Conservation (phyloP, 1,140 invertebrate genomes). For the Neocloeon triangulifer region DNA sequence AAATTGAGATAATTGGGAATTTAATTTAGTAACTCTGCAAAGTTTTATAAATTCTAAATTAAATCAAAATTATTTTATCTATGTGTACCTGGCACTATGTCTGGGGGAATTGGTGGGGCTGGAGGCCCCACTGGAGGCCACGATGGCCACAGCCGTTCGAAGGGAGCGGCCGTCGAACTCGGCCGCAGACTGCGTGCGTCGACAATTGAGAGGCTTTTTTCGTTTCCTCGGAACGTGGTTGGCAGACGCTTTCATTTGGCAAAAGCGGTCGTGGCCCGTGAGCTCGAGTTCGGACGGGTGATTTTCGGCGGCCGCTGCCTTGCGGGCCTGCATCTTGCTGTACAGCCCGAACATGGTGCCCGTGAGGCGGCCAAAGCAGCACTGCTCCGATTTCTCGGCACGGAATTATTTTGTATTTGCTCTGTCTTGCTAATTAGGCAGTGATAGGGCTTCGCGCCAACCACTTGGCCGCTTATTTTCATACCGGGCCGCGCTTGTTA, state of each 20-base stretch:
- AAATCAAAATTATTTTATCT: too few relatives aligned
- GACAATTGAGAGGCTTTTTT: slow-evolving; percentile 22
- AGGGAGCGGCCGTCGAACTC: slow-evolving; percentile 41
- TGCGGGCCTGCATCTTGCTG: slow-evolving; percentile 40
- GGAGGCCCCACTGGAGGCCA: slow-evolving; percentile 17
- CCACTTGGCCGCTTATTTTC: too few relatives aligned
- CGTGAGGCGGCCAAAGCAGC: too few relatives aligned
- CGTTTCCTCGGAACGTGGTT: slow-evolving; percentile 11
- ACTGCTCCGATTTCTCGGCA: too few relatives aligned
- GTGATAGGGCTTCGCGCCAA: too few relatives aligned
- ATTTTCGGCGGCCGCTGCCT: slow-evolving; percentile 31
- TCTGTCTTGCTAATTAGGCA: too few relatives aligned
- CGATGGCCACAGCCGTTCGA: slow-evolving; percentile 33
- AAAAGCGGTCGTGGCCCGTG: slow-evolving; percentile 52
- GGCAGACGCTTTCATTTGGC: slow-evolving; percentile 24
- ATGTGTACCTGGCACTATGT: slow-evolving; percentile 15
- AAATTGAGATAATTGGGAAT: too few relatives aligned
- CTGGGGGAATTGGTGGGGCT: slow-evolving; percentile 19
- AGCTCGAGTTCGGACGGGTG: slow-evolving; percentile 28
- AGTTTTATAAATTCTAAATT: too few relatives aligned
- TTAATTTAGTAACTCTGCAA: too few relatives aligned
- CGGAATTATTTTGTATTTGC: too few relatives aligned
- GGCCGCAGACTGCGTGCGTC: slow-evolving; percentile 45
- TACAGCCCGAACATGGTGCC: slow-evolving; percentile 50
- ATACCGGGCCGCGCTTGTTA: too few relatives aligned